These are phyloP conservation scores for Linepithema humile DNA, from an alignment of 1,140 invertebrate species.

Conservation along the genomic window DNA sequence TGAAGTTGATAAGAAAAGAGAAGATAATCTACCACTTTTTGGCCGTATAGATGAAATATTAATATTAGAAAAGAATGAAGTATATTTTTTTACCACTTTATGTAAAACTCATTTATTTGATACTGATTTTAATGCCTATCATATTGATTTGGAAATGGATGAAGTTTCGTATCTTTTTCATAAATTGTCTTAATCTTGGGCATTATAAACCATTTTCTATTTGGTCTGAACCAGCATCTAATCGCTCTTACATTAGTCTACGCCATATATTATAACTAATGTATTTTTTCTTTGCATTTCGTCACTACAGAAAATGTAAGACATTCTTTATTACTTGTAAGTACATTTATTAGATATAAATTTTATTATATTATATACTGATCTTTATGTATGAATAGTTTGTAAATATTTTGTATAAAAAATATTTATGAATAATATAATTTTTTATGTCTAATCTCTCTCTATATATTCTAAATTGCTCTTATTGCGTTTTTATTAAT, in stretches of 20 bases:
- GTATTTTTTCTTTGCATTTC: too few relatives aligned
- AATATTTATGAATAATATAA: too few relatives aligned
- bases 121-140: neutral
- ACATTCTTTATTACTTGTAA: too few relatives aligned
- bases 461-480: too few relatives aligned
- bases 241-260: neutral
- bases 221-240: neutral
- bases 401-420: too few relatives aligned
- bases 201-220: too few relatives aligned
- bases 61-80: neutral
- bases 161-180: neutral
- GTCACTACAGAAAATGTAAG: too few relatives aligned
- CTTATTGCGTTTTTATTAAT: neutral
- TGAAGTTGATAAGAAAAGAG: neutral
- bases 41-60: neutral
- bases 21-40: neutral
- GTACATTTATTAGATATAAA: too few relatives aligned
- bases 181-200: too few relatives aligned
- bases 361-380: too few relatives aligned
- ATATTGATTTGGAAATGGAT: neutral
- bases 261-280: neutral
- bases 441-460: too few relatives aligned
- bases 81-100: neutral
- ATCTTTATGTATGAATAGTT: too few relatives aligned
- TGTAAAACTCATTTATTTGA: slow-evolving; percentile 2